phyloP scores from a whole-genome alignment of 1,140 invertebrate species.

The Arion vulgaris region DNA sequence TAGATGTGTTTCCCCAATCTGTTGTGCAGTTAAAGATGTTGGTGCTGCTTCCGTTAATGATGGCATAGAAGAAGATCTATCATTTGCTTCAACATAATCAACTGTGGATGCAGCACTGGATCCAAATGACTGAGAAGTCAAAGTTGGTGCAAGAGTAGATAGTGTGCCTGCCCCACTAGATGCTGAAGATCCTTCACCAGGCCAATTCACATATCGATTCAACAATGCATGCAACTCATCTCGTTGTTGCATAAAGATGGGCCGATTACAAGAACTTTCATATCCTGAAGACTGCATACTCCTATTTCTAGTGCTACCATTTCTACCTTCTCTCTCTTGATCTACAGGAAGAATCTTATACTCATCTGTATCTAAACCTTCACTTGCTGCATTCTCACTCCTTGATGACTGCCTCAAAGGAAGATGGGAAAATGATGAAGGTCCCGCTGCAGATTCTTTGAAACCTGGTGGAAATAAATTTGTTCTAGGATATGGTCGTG shows the following conservation, averaged over 20 bases:
- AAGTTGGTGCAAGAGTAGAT: not conserved
- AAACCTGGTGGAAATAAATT: not conserved
- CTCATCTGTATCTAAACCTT: conserved; percentile 25
- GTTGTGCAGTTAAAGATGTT: not conserved
- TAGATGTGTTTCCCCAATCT: not conserved
- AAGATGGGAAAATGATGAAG: not conserved
- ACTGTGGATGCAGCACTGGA: conserved; percentile 21
- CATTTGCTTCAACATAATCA: not conserved
- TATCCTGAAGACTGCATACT: not conserved
- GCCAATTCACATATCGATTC: not conserved
- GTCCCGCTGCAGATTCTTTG: not conserved
- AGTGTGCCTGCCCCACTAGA: not conserved
- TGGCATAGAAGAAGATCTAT: not conserved
- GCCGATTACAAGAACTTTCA: not conserved
- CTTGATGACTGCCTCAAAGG: not conserved
- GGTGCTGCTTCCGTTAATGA: not conserved
- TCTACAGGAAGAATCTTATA: conserved; percentile 37
- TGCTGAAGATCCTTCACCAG: not conserved
- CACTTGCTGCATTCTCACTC: conserved; percentile 13
- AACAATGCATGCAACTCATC: conserved; percentile 1
- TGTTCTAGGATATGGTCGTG: not conserved
- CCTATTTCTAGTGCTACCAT: not conserved
- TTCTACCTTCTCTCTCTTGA: not conserved
- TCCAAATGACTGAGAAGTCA: not conserved
- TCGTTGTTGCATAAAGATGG: not conserved